A percentile compares a stretch with the other conserved stretches of the same genome.
These are phyloP conservation scores for Trisateles emortualis DNA, from an alignment of 2,888 invertebrate genomes.

Conservation along the genomic window DNA sequence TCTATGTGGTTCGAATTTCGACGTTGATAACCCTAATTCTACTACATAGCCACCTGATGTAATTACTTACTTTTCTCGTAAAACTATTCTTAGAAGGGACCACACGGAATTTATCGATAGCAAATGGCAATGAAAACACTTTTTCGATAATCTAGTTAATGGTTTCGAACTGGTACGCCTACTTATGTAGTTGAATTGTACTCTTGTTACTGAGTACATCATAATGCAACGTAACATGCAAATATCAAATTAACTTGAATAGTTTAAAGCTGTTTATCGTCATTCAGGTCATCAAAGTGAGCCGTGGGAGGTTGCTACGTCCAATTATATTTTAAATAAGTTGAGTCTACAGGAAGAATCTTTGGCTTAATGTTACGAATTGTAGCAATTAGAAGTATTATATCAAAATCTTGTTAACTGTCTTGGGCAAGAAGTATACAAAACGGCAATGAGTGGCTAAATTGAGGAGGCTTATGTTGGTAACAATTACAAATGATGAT, in stretches of 20 bases:
- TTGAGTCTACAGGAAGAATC: background rate
- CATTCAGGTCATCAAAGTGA: constrained; percentile 65
- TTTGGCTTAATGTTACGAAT: background rate
- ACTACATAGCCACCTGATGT: background rate
- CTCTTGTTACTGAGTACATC: constrained; percentile 22
- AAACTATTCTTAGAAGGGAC: background rate
- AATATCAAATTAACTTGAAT: constrained; percentile 45
- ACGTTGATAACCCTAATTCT: background rate
- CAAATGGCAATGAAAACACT: background rate
- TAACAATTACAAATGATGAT: too few species aligned
- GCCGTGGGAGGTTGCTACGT: constrained; percentile 57
- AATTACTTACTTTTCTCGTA: background rate
- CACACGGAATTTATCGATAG: background rate
- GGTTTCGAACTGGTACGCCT: constrained; percentile 2
- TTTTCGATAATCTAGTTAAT: background rate
- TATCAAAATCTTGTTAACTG: background rate
- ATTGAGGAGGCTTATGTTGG: background rate
- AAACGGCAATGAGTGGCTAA: background rate
- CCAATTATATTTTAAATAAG: constrained; percentile 54
- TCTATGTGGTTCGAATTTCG: background rate
- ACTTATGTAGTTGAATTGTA: constrained; percentile 1
- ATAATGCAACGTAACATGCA: constrained; percentile 52
- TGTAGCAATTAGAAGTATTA: background rate
- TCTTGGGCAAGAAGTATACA: background rate
- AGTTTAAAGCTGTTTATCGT: constrained; percentile 52